phyloP scores from a whole-genome alignment of 1,140 invertebrate species.

The Gonatopus flavifemur region DNA sequence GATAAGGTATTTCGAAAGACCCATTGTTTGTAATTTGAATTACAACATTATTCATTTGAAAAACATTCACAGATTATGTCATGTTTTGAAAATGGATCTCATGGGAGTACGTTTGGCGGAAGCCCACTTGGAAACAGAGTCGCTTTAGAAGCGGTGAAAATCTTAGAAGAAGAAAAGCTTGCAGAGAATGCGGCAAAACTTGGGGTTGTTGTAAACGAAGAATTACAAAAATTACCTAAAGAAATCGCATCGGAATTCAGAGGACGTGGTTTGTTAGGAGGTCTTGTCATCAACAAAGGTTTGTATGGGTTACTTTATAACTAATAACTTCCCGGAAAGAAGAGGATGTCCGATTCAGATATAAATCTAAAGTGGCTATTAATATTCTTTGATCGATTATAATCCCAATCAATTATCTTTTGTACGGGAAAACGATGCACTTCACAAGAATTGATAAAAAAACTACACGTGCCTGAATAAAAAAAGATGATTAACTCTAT shows the following conservation, averaged over 20 bases:
- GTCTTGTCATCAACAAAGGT: conserved; percentile 74
- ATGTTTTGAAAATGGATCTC: conserved; percentile 74
- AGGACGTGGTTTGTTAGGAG: conserved; percentile 76
- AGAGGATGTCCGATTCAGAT: too few species aligned
- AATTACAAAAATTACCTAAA: conserved; percentile 65
- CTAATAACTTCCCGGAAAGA: too few species aligned
- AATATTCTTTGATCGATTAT: too few species aligned
- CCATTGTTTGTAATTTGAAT: conserved; percentile 7
- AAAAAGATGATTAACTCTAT: too few species aligned
- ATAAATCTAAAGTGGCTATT: too few species aligned
- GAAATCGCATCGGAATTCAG: conserved; percentile 67
- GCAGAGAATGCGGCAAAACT: conserved; percentile 71
- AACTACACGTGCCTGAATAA: too few species aligned
- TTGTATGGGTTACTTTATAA: conserved; percentile 14
- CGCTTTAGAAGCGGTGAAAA: conserved; percentile 60
- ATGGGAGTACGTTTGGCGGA: conserved; percentile 85
- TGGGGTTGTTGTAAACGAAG: conserved; percentile 66
- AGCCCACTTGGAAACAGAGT: conserved; percentile 79
- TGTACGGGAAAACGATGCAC: too few species aligned
- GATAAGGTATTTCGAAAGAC: conserved; percentile 60
- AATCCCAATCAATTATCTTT: too few species aligned
- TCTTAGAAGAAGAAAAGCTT: conserved; percentile 74
- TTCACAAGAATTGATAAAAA: too few species aligned
- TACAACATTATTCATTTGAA: neutral
- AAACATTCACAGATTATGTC: conserved; percentile 67